phyloP scores from a whole-genome alignment of 1,140 invertebrate species.

The Caerostris darwini region DNA sequence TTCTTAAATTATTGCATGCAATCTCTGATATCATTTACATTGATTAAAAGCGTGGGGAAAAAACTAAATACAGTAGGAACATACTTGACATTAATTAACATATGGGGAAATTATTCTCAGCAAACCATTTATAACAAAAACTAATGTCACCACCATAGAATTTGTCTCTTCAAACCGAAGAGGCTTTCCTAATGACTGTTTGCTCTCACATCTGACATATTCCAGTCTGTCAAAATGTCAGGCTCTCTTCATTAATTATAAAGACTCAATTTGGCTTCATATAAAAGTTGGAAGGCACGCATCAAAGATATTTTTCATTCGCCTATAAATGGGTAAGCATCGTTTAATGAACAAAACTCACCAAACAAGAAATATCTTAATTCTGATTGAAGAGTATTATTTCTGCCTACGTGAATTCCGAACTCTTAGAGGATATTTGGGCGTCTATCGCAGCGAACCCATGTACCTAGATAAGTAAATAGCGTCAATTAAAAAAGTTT shows the following conservation, averaged over 20 bases:
- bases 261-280: constrained; percentile 27
- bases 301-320: constrained; percentile 36
- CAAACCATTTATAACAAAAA: not conserved
- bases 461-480: constrained; percentile 22
- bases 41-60: too few relatives aligned
- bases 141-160: not conserved
- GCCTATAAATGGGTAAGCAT: not conserved
- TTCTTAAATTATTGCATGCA: too few relatives aligned
- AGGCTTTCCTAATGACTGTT: constrained; percentile 27
- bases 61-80: too few relatives aligned
- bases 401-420: constrained; percentile 7
- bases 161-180: constrained; percentile 48
- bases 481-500: not conserved
- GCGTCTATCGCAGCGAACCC: not conserved
- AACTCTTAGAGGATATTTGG: not conserved
- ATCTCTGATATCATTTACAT: too few relatives aligned
- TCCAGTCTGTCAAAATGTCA: constrained; percentile 36
- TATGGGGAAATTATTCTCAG: not conserved
- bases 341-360: not conserved
- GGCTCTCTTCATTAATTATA: constrained; percentile 37
- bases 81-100: too few relatives aligned
- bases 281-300: not conserved
- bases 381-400: not conserved
- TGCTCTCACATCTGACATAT: constrained; percentile 27
- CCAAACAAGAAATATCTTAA: constrained; percentile 41